Evolutionary conservation across 2,113 vertebrate genomes (phyloP), one percentile per base, ranked within the genome.

Genomic region (Podiceps cristatus): DNA sequence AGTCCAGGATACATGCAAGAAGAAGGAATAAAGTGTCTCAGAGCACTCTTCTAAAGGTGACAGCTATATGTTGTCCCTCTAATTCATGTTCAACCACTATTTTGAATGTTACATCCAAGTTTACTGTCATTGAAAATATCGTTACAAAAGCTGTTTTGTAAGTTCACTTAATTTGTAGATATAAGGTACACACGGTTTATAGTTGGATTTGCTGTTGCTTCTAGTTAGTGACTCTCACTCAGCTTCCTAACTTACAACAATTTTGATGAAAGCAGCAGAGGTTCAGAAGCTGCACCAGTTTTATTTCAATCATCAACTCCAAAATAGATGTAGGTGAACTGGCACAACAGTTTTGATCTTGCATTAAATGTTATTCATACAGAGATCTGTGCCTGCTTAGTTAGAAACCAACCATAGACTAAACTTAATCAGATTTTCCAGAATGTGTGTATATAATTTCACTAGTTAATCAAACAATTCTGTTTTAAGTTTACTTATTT

Each of bases 151-250:
- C 69, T 84, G 35, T 60, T 92, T 90, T 90, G 59, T 83, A 71
- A 20, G 24, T 75, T 80, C 73, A 59, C 37, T 77, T 88, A 42
- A 68, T 76, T 83, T 82, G 66, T 67, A 80, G 69, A 42, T 66
- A 22, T 7, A 86, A 90, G 55, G 28, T 24, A 59, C 49, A 25
- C 1, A 1, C 20, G 35, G 44, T 77, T 95, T 67, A 72, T 25
- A 88, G 55, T 9, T 66, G 44, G 64, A 81, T 84, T 96, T 93
- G 63, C 42, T 86, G n/a, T 53, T 93, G 56, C 42, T 83, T 97
- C 47, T 83, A 35, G 24, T 88, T 69, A 86, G 63, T 52, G 60
- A 73, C 49, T 95, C 49, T 95, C 49, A n/a, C 47, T 37, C 56
- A 15, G 11, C 68, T 90, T 86, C 62, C 63, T 52, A 82, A 50